A percentile compares a stretch with the other conserved stretches of the same genome.
Conservation (phyloP, 2,888 invertebrate species). For the Ectemnius cavifrons region DNA sequence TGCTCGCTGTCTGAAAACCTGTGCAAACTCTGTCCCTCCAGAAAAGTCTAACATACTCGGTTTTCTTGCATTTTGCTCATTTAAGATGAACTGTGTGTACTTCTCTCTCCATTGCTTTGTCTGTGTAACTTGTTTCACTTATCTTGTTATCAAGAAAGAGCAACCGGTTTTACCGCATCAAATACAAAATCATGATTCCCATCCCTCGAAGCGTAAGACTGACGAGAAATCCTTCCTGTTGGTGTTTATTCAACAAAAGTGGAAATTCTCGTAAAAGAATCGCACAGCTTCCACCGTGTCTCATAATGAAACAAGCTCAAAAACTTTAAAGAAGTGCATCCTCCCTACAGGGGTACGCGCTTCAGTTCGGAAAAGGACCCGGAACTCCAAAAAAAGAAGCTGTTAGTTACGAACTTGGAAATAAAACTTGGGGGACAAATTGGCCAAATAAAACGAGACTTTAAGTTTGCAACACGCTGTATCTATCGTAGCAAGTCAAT, state of each 20-base stretch:
- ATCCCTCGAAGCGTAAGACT: background rate
- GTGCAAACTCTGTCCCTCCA: constrained; percentile 12
- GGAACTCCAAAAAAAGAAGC: constrained; percentile 30
- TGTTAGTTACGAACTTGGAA: constrained; percentile 36
- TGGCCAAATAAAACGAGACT: constrained; percentile 44
- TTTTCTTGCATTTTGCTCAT: constrained; percentile 11
- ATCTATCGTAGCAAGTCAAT: constrained; percentile 29
- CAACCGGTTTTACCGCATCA: too few relatives aligned
- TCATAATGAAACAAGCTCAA: constrained; percentile 41
- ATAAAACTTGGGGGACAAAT: constrained; percentile 38
- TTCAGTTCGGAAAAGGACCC: constrained; percentile 24
- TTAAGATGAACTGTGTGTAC: constrained; percentile 4
- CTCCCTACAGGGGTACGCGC: background rate
- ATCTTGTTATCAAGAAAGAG: too few relatives aligned
- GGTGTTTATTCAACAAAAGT: constrained; percentile 28
- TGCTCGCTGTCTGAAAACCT: constrained; percentile 32
- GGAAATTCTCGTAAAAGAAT: background rate
- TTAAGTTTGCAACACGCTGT: constrained; percentile 43
- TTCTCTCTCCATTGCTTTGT: background rate
- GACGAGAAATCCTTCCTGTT: background rate
- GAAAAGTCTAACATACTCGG: constrained; percentile 2
- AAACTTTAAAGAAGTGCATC: constrained; percentile 10
- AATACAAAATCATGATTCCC: too few relatives aligned
- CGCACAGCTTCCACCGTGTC: constrained; percentile 22
- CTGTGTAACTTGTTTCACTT: background rate